These are phyloP conservation scores for Tipula unca DNA, from an alignment of 2,888 invertebrate species.

Conservation along the genomic window DNA sequence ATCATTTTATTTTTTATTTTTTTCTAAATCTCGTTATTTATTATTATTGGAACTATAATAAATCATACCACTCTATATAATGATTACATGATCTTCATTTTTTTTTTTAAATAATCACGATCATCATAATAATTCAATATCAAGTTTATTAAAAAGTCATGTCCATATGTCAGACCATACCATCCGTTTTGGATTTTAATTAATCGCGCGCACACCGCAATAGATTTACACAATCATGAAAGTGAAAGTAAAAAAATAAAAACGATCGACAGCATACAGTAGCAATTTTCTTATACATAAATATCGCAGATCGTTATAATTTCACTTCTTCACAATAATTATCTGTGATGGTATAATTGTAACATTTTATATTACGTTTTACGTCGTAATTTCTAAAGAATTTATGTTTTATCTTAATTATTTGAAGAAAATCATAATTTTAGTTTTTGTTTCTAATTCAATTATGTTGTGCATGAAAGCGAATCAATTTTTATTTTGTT, in stretches of 20 bases:
- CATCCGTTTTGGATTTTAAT: not conserved
- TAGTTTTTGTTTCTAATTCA: not conserved
- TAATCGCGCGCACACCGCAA: not conserved
- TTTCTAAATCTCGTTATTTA: not conserved
- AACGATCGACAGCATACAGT: not conserved
- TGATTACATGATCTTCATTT: not conserved
- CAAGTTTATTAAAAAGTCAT: not conserved
- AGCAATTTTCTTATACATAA: not conserved
- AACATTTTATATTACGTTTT: not conserved
- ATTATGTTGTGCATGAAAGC: conserved; percentile 8
- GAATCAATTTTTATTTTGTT: not conserved
- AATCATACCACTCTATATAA: not conserved
- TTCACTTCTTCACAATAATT: not conserved
- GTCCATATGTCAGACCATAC: not conserved
- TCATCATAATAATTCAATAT: not conserved
- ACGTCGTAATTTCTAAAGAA: not conserved
- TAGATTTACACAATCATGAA: not conserved
- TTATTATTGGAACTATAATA: not conserved
- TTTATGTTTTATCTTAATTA: not conserved
- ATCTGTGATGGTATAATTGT: not conserved
- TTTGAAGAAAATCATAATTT: not conserved
- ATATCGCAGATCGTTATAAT: not conserved
- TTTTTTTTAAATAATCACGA: not conserved
- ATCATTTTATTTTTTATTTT: not conserved
- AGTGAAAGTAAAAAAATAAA: not conserved